Evolutionary conservation across 2,113 vertebrate species (phyloP), one percentile per base, ranked within the genome.

Genomic region (Plotosus lineatus): DNA sequence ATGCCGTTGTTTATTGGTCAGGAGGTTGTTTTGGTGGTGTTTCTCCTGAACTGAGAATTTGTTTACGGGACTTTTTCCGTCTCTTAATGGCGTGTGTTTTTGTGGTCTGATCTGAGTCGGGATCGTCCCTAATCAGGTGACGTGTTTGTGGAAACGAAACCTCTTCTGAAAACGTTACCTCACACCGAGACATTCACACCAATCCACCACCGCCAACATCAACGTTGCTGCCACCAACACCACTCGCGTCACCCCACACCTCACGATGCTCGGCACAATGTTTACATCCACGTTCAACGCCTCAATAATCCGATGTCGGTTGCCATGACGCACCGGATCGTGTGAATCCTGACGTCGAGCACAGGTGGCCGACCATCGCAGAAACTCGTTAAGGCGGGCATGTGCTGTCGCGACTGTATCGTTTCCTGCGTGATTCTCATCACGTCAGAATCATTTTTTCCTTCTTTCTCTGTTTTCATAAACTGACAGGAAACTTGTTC

Each of bases 1-100:
- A 88, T 86, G 86, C 84, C 86, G 90, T 88, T 85, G 87, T 85
- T 87, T 83, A 82, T 85, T 87, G 78, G 82, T 86, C 75, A 79
- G 60, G 72, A 79, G n/a, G 74, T 85, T 38, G 36, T 61, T 85
- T 5, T 51, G 80, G 82, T 88, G 31, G 71, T 85, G 73, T 81
- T 50, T 51, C 66, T 88, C 80, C 56, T 23, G 23, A 66, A 38
- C 17, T 63, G 79, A 36, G 50, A 79, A 69, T 76, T 33, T 46
- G 73, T 66, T 81, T 75, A 75, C 61, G 8, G 79, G 38, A 58
- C n/a, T 44, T 50, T 72, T 50, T 72, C 15, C 2, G 65, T 31
- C 6, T 48, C 65, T 77, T 51, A 72, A 11, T 55, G 17, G 44
- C 61, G 4, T 71, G 17, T 31, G 51, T 42, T 76, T 72, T 63